Conservation (phyloP, 2,888 invertebrate genomes). For the Byasa hedistus region DNA sequence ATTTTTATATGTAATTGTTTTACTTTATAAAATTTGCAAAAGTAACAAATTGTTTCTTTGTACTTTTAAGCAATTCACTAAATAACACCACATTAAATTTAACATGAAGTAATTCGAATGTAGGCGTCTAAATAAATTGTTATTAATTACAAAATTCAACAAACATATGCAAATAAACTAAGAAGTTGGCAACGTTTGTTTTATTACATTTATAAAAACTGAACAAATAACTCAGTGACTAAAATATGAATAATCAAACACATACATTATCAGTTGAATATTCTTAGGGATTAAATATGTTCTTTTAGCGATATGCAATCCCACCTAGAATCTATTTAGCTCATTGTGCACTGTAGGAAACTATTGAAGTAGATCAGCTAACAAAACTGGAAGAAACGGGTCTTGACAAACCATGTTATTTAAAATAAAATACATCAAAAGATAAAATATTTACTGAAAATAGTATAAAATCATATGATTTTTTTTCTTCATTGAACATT, state of each 20-base stretch:
- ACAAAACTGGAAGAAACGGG: slow-evolving; percentile 34
- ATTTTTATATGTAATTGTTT: slow-evolving; percentile 72
- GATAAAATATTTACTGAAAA: neutral
- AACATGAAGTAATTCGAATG: slow-evolving; percentile 70
- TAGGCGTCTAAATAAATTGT: slow-evolving; percentile 75
- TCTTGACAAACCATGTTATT: slow-evolving; percentile 38
- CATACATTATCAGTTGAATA: slow-evolving; percentile 51
- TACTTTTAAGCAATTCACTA: slow-evolving; percentile 85
- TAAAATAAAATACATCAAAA: neutral
- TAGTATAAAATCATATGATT: neutral
- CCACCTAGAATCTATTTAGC: slow-evolving; percentile 57
- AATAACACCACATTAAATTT: slow-evolving; percentile 76
- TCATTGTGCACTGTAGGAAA: slow-evolving; percentile 48
- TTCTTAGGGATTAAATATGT: slow-evolving; percentile 44
- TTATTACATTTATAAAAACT: slow-evolving; percentile 73
- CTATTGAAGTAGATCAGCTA: slow-evolving; percentile 31
- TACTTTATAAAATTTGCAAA: slow-evolving; percentile 85
- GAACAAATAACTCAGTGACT: slow-evolving; percentile 72
- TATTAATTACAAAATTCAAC: slow-evolving; percentile 75
- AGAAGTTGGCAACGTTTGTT: slow-evolving; percentile 75
- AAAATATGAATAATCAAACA: slow-evolving; percentile 76
- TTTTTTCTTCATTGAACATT: neutral
- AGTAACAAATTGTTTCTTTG: slow-evolving; percentile 85
- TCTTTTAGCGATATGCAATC: slow-evolving; percentile 43
- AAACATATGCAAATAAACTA: slow-evolving; percentile 79